Evolutionary conservation across 2,888 invertebrate species (phyloP), one percentile per base, ranked within the genome.

Genomic region (Hipparchia semele): DNA sequence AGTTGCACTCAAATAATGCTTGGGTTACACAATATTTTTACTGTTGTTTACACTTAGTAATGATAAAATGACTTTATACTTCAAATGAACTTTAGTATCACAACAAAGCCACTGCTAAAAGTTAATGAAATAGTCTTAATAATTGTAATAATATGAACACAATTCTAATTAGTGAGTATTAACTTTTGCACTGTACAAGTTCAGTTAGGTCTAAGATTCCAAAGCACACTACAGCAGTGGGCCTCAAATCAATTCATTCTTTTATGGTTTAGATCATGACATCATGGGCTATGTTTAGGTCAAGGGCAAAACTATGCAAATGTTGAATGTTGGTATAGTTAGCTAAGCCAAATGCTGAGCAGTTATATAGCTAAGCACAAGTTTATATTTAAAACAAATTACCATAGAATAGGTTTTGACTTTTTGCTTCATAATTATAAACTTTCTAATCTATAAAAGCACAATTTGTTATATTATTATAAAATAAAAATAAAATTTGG

Each of bases 321-420:
- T 53, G 67, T 54, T 70, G 59, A 69, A 72, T 51, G 71, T 60
- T 70, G 53, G 45, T 53, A n/a, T 23, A 70, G 53, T 12, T 68
- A 58, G 65, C 5, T 64, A 13, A 68, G 13, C 56, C 64, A 64
- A 13, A 46, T 7, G 9, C 62, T 13, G 45, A 54, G 7, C 53
- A 73, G 73, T 39, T 6, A 56, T 13, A 56, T 39, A 54, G 23
- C 33, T 49, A 66, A 58, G 70, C 73, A 49, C 46, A 23, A 23
- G 23, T n/a, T 13, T 49, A 6, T 39, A 59, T 60, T 39, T 33
- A 54, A 33, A 67, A 71, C 58, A 13, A 62, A 68, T 87, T 90
- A 92, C 91, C 91, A 90, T 86, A 39, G 87, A 86, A 81, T 88
- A 88, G 65, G 83, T 81, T 81, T 91, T 84, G 75, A 86, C 80